Conservation (phyloP, 2,888 invertebrate species). For the Chesias legatella region DNA sequence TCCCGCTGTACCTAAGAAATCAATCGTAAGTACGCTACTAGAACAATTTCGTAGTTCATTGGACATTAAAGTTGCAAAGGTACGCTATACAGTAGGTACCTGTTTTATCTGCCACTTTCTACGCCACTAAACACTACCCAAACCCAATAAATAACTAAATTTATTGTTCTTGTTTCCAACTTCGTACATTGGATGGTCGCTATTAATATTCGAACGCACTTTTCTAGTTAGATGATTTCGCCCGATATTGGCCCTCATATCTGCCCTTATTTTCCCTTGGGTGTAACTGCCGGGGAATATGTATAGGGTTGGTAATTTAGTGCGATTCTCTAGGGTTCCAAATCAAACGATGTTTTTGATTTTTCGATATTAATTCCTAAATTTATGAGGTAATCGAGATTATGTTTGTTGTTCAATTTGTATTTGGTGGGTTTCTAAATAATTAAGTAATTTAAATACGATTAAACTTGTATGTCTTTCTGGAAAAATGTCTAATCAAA, state of each 20-base stretch:
- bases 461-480: no score
- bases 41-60: no score
- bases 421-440: no score
- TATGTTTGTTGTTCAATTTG: no score
- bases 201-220: slow-evolving; percentile 39
- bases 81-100: background rate
- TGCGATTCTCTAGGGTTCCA: slow-evolving; percentile 3
- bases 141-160: slow-evolving; percentile 25
- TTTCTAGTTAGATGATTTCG: slow-evolving; percentile 38
- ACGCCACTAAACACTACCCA: slow-evolving; percentile 12
- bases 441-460: no score
- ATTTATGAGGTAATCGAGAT: no score
- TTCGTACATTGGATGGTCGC: slow-evolving; percentile 19
- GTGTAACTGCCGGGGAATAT: slow-evolving; percentile 24
- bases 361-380: no score
- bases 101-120: slow-evolving; percentile 12
- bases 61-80: background rate
- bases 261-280: slow-evolving; percentile 26
- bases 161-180: slow-evolving; percentile 26
- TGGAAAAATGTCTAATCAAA: no score
- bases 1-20: no score
- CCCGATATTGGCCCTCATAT: slow-evolving; percentile 31
- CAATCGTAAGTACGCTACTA: no score
- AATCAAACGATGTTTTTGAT: background rate
- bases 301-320: slow-evolving; percentile 17